Conservation (phyloP, 2,888 invertebrate species). For the Catonia carolina region DNA sequence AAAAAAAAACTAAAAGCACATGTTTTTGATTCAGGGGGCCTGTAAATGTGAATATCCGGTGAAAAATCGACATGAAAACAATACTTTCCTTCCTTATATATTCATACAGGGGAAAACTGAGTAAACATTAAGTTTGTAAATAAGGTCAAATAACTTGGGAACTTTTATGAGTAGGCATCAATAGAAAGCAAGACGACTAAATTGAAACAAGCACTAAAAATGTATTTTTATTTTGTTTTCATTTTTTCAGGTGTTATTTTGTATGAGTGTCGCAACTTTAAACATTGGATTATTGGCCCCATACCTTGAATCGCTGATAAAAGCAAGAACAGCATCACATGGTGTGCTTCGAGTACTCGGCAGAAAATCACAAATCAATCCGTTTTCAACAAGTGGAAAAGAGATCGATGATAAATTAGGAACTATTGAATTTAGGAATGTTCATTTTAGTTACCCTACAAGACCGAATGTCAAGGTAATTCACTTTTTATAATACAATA, state of each 20-base stretch:
- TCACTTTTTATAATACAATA: no score
- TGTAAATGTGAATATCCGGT: no score
- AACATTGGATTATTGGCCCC: constrained; percentile 77
- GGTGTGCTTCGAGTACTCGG: constrained; percentile 71
- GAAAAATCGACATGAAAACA: no score
- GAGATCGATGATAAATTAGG: constrained; percentile 49
- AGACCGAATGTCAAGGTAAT: constrained; percentile 56
- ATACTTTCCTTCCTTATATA: no score
- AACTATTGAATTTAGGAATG: constrained; percentile 61
- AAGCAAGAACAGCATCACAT: constrained; percentile 69
- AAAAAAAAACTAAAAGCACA: no score
- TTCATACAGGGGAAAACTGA: no score
- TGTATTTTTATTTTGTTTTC: neutral
- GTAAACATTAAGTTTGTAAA: no score
- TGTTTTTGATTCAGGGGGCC: no score
- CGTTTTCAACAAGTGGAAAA: constrained; percentile 54
- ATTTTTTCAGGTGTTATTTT: constrained; percentile 63
- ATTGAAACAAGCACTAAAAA: no score
- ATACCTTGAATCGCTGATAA: constrained; percentile 68
- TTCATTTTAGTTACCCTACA: constrained; percentile 75
- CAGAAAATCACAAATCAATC: constrained; percentile 64
- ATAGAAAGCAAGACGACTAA: no score
- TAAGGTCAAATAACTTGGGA: no score
- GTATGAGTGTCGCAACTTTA: constrained; percentile 62
- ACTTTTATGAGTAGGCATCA: no score